Conservation (phyloP, 2,797 vertebrate species). For the Crocidura indochinensis region DNA sequence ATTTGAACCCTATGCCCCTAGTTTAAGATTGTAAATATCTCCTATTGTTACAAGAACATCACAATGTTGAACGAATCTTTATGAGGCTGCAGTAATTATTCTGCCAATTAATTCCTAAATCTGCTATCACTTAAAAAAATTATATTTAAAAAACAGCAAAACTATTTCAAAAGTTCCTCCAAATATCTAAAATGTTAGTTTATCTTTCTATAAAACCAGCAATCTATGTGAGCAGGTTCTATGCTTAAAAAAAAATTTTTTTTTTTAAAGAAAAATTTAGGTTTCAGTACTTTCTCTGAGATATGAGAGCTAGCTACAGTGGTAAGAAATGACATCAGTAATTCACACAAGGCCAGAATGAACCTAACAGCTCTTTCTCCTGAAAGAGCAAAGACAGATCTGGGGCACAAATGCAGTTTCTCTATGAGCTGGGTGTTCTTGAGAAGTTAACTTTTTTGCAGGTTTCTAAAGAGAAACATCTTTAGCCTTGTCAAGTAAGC, state of each 20-base stretch:
- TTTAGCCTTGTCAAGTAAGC: conserved; percentile 10
- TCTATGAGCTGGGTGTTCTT: conserved; percentile 46
- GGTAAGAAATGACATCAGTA: conserved; percentile 6
- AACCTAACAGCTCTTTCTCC: background rate
- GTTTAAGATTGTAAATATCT: conserved; percentile 40
- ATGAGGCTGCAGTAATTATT: conserved; percentile 16
- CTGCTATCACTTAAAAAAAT: conserved; percentile 44
- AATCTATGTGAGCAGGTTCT: background rate
- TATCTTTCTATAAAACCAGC: conserved; percentile 52
- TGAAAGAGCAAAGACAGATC: background rate
- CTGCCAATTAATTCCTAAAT: conserved; percentile 35
- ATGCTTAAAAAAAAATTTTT: background rate
- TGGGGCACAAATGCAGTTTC: conserved; percentile 36
- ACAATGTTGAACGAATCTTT: conserved; percentile 18
- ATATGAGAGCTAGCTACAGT: background rate
- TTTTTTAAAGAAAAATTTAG: no score
- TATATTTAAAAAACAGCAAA: conserved; percentile 21
- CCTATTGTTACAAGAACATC: conserved; percentile 48
- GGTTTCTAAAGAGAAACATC: conserved; percentile 70
- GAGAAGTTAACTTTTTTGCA: conserved; percentile 73
- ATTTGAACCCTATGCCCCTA: conserved; percentile 3
- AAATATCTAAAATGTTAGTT: conserved; percentile 23
- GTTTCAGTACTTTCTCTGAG: background rate
- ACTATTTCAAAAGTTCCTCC: conserved; percentile 59
- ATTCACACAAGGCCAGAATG: background rate